Evolutionary conservation across 2,888 invertebrate species (phyloP), one percentile per base, ranked within the genome.

Genomic region (Nephrotoma guestfalica): DNA sequence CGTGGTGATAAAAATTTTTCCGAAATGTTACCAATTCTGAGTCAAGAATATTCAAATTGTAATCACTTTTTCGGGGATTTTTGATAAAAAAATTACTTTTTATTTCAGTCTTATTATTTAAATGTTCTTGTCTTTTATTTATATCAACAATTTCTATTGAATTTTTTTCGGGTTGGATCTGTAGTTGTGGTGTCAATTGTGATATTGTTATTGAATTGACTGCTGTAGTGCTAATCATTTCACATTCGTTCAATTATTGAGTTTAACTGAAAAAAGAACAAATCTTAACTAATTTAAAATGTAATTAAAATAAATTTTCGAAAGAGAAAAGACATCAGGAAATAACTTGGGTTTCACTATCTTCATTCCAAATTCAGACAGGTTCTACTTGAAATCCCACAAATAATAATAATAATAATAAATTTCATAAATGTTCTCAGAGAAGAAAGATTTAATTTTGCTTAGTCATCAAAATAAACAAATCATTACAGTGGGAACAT

Each of bases 21-120:
- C 85, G 41, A 85, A 85, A 85, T 85, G 85, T 85, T 41, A 85
- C 85, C 30, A 85, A 42, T 85, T 85, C 85, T 42, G 85, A 85
- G 15, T 85, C 41, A 41, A 85, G 41, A 41, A 85, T 85, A 85
- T 85, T 85, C n/a, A 85, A 85, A 85, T 85, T 85, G 15, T 83
- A 83, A 40, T 83, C 83, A 83, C 83, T 83, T 41, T 83, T 83
- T 41, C 83, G 83, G 5, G 83, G 41, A 40, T 83, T 83, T 83
- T 83, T 83, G 7, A 83, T 83, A 83, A 83, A 83, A 83, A 83
- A 83, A 83, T 83, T 83, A 83, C 5, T 83, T 83, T 83, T 83
- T 83, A 83, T 83, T 83, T 40, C 83, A 83, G 83, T 83, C 83
- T 83, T 83, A 83, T 83, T 83, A 83, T 83, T 83, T 40, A 40